These are phyloP conservation scores for Pseudomyrmex gracilis DNA, from an alignment of 1,140 invertebrate species.

Conservation along the genomic window DNA sequence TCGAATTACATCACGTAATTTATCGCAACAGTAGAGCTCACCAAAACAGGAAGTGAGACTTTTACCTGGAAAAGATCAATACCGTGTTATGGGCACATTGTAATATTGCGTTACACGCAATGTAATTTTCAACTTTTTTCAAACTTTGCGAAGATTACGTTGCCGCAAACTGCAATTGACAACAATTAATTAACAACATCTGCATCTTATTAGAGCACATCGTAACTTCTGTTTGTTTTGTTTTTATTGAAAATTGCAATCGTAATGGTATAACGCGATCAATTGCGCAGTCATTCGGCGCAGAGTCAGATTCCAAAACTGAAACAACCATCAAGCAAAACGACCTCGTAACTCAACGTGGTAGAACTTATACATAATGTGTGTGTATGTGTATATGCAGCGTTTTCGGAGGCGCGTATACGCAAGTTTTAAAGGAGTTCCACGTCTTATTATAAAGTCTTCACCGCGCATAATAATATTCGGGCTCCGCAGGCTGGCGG, in stretches of 20 bases:
- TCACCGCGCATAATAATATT: constrained; percentile 85
- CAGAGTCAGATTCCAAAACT: constrained; percentile 10
- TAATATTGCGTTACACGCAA: no score
- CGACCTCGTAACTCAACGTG: constrained; percentile 45
- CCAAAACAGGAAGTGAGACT: constrained; percentile 37
- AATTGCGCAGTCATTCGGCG: constrained; percentile 23
- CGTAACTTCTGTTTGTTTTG: no score
- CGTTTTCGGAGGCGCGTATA: constrained; percentile 62
- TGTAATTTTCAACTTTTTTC: background rate
- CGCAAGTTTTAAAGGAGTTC: constrained; percentile 83
- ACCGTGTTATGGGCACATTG: constrained; percentile 14
- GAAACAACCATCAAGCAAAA: constrained; percentile 48
- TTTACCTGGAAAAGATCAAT: constrained; percentile 44
- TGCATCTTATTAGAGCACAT: no score
- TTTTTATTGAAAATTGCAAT: background rate
- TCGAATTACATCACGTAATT: constrained; percentile 42
- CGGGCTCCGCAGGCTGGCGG: constrained; percentile 82
- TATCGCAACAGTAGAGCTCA: constrained; percentile 36
- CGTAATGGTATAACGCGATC: constrained; percentile 11
- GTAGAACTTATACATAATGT: constrained; percentile 2
- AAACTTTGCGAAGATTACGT: constrained; percentile 4
- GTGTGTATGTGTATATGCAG: background rate
- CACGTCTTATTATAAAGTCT: constrained; percentile 85
- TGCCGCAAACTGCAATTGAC: constrained; percentile 1
- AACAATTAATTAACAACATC: no score